Percentiles rank a stretch among this genome's conserved stretches.
These are phyloP conservation scores for Heliconius sara DNA, from an alignment of 2,888 invertebrate species.

Conservation along the genomic window DNA sequence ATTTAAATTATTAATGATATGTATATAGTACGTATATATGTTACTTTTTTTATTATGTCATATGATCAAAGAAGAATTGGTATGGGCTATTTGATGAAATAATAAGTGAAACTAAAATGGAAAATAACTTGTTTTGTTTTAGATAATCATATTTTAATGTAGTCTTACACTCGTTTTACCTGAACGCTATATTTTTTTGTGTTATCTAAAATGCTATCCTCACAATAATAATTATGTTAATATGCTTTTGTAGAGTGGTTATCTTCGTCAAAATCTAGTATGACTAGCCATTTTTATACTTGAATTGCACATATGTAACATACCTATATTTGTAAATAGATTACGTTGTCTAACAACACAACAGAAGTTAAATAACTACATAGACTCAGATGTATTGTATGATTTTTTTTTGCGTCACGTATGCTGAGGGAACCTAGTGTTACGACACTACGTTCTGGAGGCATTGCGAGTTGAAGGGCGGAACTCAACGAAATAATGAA, in stretches of 20 bases:
- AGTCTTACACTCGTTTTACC: slow-evolving; percentile 17
- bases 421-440: too few relatives aligned
- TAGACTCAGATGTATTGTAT: not conserved
- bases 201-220: slow-evolving; percentile 8
- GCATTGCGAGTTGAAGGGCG: too few relatives aligned
- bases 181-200: slow-evolving; percentile 11
- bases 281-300: slow-evolving; percentile 3
- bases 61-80: not conserved
- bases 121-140: slow-evolving; percentile 1
- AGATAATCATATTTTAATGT: slow-evolving; percentile 24
- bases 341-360: not conserved
- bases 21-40: not conserved
- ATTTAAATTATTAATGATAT: not conserved
- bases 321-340: slow-evolving; percentile 23
- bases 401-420: too few relatives aligned
- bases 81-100: slow-evolving; percentile 21
- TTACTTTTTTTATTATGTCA: not conserved
- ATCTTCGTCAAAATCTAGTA: slow-evolving; percentile 18
- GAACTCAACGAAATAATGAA: too few relatives aligned
- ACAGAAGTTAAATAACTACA: not conserved
- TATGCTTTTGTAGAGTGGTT: not conserved
- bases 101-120: slow-evolving; percentile 2
- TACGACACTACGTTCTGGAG: too few relatives aligned
- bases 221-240: slow-evolving; percentile 24
- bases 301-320: slow-evolving; percentile 12